These are phyloP conservation scores for Papilio machaon DNA, from an alignment of 1,140 invertebrate genomes.

Conservation along the genomic window DNA sequence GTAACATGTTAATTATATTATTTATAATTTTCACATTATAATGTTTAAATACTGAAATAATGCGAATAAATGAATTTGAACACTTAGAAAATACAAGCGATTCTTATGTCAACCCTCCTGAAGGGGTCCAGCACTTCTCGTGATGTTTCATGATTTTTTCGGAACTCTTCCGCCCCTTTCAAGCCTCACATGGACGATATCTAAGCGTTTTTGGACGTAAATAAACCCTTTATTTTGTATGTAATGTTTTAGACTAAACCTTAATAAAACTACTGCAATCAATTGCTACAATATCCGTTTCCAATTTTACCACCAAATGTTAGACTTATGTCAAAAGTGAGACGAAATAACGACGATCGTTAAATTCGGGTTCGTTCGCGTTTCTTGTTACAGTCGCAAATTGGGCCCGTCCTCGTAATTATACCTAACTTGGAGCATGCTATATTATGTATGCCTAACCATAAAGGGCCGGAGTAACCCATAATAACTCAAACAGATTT, in stretches of 20 bases:
- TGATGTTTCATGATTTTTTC: no score
- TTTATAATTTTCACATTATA: no score
- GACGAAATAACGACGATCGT: constrained; percentile 18
- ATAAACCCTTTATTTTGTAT: neutral
- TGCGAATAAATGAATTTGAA: no score
- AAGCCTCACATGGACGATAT: no score
- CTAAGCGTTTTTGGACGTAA: no score
- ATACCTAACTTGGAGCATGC: constrained; percentile 14
- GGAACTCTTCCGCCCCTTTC: no score
- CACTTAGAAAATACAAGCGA: no score
- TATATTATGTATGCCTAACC: constrained; percentile 21
- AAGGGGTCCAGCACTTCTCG: no score
- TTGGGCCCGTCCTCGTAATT: constrained; percentile 23
- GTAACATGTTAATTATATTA: neutral
- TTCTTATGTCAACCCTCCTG: no score
- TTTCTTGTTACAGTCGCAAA: constrained; percentile 24
- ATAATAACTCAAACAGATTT: constrained; percentile 19
- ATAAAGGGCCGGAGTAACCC: constrained; percentile 10
- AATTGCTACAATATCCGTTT: neutral
- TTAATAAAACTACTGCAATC: neutral
- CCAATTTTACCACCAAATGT: neutral
- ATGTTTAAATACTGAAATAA: no score
- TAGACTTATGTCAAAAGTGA: neutral
- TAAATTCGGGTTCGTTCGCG: constrained; percentile 18
- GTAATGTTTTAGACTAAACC: neutral